Evolutionary conservation across 2,113 vertebrate species (phyloP), one percentile per base, ranked within the genome.

Genomic region (Aphelocoma coerulescens): DNA sequence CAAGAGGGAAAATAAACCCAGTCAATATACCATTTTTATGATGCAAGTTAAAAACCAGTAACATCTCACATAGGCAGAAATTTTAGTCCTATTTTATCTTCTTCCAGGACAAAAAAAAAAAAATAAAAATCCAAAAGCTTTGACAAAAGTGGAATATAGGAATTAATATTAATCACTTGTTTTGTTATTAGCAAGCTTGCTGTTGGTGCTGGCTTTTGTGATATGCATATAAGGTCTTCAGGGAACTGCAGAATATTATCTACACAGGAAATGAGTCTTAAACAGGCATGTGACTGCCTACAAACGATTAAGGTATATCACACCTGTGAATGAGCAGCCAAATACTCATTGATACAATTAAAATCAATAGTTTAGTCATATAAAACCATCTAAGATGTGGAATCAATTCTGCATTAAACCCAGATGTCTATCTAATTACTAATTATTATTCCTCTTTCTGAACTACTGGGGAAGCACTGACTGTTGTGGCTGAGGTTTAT

Each of bases 161-260:
- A 97, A 98, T 98, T 94, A 97, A 97, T 98, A 98, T 97, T 98
- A 96, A 97, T 95, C 87, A 95, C 76, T 96, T 93, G 82, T 95
- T 97, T 96, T 94, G 79, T 73, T 91, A 92, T 95, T 96, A 96
- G 94, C 93, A 95, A 84, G 95, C 86, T 85, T 91, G 63, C 85
- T 94, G 86, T 88, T 96, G 94, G 85, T 93, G 90, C 96, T 96
- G 76, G 92, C 87, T 96, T 97, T 97, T 95, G 94, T 95, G 93
- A 97, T 94, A 97, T 88, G 96, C 74, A 97, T 79, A 97, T 94
- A 76, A 85, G 57, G 54, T 93, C 66, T 79, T 76, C 75, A 63
- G 65, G 85, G 88, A 81, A 46, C 58, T 41, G 44, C 77, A 89
- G 87, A 69, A 76, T 30, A 94, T 96, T 95, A 93, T 85, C 77